Conservation (phyloP, 2,797 vertebrate genomes). For the Morus bassanus region DNA sequence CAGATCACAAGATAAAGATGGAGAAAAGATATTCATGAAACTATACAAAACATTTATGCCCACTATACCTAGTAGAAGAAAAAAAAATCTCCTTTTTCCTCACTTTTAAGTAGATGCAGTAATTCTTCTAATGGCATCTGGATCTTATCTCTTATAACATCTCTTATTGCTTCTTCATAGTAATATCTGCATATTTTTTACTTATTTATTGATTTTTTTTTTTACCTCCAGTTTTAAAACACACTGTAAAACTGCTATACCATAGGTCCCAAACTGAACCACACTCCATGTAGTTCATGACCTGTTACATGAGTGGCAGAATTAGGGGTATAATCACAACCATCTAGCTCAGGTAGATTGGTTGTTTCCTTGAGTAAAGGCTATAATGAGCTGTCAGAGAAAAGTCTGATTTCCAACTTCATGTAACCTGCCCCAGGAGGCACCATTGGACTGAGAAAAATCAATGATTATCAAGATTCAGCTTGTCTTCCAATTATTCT, state of each 20-base stretch:
- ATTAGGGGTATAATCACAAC: background rate
- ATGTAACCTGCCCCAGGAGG: background rate
- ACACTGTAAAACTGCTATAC: background rate
- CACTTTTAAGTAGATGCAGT: background rate
- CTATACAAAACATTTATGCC: background rate
- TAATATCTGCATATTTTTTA: background rate
- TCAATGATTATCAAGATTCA: background rate
- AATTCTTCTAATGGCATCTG: background rate
- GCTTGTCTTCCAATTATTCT: background rate
- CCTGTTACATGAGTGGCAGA: background rate
- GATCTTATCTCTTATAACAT: background rate
- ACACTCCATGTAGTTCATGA: background rate
- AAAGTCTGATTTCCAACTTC: background rate
- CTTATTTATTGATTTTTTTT: background rate
- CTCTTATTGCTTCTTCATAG: background rate
- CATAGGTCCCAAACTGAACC: background rate
- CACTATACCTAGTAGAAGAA: background rate
- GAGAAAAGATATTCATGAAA: background rate
- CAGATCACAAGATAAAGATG: background rate
- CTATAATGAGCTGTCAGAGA: background rate
- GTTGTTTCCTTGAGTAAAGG: background rate
- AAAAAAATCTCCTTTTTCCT: background rate
- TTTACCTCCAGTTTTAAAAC: background rate
- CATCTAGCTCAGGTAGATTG: background rate
- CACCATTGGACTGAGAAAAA: background rate